phyloP scores from a whole-genome alignment of 2,888 invertebrate species.

The Nebria brevicollis region DNA sequence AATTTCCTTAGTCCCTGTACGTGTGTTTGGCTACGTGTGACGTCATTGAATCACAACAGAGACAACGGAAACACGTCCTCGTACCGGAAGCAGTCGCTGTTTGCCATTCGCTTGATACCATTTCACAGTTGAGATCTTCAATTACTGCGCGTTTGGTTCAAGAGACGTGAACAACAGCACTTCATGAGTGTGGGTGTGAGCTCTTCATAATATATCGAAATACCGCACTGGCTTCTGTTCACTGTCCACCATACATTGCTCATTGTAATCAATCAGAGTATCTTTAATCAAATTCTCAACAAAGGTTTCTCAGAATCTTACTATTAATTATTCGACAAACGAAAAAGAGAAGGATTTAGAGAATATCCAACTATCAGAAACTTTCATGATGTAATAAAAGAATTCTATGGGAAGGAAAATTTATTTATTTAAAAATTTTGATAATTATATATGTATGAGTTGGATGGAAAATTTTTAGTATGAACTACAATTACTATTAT shows the following conservation, averaged over 20 bases:
- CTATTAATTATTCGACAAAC: no score
- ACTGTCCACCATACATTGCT: not conserved
- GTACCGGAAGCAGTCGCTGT: slow-evolving; percentile 19
- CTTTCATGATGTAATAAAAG: no score
- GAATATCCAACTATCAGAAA: no score
- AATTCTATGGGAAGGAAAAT: no score
- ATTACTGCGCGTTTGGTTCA: slow-evolving; percentile 9
- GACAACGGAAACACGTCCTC: slow-evolving; percentile 11
- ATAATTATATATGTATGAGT: not conserved
- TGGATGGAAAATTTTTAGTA: not conserved
- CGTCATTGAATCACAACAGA: slow-evolving; percentile 16
- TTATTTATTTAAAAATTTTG: no score
- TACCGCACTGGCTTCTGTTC: not conserved
- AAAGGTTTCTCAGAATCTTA: not conserved
- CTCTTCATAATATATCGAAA: not conserved
- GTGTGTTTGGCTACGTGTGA: slow-evolving; percentile 5
- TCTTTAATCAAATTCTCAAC: not conserved
- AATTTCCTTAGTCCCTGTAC: not conserved
- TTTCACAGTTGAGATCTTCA: slow-evolving; percentile 22
- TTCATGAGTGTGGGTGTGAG: not conserved
- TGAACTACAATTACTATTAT: not conserved
- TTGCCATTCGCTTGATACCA: slow-evolving; percentile 9
- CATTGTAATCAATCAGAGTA: not conserved
- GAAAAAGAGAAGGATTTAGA: no score
- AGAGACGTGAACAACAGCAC: not conserved